phyloP scores from a whole-genome alignment of 2,113 vertebrate species.

The Tor tambroides region DNA sequence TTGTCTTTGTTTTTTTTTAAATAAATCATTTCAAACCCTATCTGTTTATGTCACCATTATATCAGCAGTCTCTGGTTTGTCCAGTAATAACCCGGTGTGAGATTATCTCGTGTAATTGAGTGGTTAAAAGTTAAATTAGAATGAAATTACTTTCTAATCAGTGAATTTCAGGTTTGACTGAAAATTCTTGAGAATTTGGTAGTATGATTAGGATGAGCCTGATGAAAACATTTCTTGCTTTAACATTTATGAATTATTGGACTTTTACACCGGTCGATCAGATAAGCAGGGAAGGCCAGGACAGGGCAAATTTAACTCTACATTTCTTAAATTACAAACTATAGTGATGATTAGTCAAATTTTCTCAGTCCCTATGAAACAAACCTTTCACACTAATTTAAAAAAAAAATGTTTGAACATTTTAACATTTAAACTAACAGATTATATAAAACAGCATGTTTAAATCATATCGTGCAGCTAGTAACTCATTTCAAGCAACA shows the following conservation, averaged over 20 bases:
- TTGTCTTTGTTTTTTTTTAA: slow-evolving; percentile 57
- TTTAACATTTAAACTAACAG: neutral
- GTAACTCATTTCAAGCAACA: neutral
- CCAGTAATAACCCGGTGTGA: neutral
- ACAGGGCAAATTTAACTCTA: neutral
- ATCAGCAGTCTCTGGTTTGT: neutral
- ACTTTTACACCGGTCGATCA: too few species aligned
- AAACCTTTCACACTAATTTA: neutral
- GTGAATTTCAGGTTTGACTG: neutral
- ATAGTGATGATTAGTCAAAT: neutral
- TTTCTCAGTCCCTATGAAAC: neutral
- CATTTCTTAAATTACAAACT: neutral
- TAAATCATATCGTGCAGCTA: too few species aligned
- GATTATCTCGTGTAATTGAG: too few species aligned
- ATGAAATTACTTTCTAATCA: neutral
- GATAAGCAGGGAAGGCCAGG: neutral
- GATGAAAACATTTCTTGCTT: neutral
- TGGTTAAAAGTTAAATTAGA: too few species aligned
- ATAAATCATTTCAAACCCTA: slow-evolving; percentile 59
- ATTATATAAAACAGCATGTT: too few species aligned
- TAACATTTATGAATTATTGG: neutral
- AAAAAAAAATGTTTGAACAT: neutral
- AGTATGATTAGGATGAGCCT: neutral
- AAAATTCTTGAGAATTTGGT: neutral
- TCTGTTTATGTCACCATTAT: neutral